Evolutionary conservation across 1,140 invertebrate genomes (phyloP).

Genomic region (Drosophila lini): DNA sequence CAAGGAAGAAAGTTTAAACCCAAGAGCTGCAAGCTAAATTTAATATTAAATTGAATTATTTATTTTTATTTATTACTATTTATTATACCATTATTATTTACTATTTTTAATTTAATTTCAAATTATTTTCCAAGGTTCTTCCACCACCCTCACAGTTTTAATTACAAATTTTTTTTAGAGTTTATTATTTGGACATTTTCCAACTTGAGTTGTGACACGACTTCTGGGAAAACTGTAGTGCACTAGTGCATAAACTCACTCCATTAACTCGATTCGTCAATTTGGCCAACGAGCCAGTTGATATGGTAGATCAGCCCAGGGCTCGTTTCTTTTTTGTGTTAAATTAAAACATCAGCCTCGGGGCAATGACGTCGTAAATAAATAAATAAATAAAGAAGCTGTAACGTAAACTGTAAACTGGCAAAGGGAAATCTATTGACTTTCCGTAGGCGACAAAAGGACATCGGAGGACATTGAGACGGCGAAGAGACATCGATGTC

Average conservation of each 20-base stretch:
- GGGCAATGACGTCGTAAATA: conserved; percentile 63
- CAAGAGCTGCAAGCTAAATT: no score
- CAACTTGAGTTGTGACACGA: conserved; percentile 2
- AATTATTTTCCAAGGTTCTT: background rate
- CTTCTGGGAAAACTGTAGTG: conserved; percentile 1
- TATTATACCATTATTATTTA: no score
- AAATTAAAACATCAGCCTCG: conserved; percentile 58
- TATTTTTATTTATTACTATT: no score
- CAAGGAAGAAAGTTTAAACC: no score
- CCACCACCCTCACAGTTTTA: background rate
- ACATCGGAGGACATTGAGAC: conserved; percentile 37
- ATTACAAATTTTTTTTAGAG: background rate
- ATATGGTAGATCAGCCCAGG: conserved; percentile 11
- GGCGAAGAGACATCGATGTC: conserved; percentile 52
- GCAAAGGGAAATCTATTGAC: conserved; percentile 49
- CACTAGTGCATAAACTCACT: conserved; percentile 4
- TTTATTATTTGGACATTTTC: conserved; percentile 8
- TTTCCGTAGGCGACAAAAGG: conserved; percentile 50
- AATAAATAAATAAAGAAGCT: conserved; percentile 58
- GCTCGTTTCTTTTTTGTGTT: background rate
- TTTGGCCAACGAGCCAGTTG: conserved; percentile 36
- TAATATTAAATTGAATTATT: no score
- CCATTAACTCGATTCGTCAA: conserved; percentile 21
- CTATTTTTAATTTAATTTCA: background rate
- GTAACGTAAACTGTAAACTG: conserved; percentile 26